These are phyloP conservation scores for Volucella inflata DNA, from an alignment of 2,888 invertebrate species.

Conservation along the genomic window DNA sequence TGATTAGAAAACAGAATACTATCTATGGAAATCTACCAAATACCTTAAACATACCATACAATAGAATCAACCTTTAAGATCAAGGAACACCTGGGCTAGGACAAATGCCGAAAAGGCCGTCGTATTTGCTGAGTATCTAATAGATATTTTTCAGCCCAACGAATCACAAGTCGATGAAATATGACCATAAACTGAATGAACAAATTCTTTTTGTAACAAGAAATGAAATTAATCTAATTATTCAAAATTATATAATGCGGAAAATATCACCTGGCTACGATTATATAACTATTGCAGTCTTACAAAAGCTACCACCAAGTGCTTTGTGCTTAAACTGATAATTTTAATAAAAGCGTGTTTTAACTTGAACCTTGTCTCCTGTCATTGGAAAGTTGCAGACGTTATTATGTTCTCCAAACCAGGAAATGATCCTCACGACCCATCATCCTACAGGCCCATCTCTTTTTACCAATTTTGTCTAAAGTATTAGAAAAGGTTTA, in stretches of 20 bases:
- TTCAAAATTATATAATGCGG: neutral
- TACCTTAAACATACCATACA: neutral
- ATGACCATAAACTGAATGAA: neutral
- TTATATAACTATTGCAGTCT: neutral
- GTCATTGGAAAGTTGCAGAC: too few species aligned
- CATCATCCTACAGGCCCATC: too few species aligned
- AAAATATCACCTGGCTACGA: neutral
- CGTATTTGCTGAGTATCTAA: slow-evolving; percentile 8
- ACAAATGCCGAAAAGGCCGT: slow-evolving; percentile 1
- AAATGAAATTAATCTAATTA: slow-evolving; percentile 5
- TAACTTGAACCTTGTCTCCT: too few species aligned
- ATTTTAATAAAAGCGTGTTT: too few species aligned
- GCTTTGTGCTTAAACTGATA: too few species aligned
- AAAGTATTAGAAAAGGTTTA: too few species aligned
- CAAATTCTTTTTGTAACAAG: neutral
- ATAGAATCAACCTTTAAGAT: slow-evolving; percentile 4
- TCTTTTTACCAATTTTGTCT: too few species aligned
- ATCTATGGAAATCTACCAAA: neutral
- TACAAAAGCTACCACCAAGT: too few species aligned
- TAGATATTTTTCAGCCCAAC: neutral
- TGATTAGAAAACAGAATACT: neutral
- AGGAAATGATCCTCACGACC: too few species aligned
- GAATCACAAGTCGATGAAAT: slow-evolving; percentile 7
- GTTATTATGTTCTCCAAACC: too few species aligned
- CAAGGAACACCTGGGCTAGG: slow-evolving; percentile 6